Evolutionary conservation across 2,797 vertebrate species (phyloP), one percentile per base, ranked within the genome.

Genomic region (Sebastiscus albofasciatus): DNA sequence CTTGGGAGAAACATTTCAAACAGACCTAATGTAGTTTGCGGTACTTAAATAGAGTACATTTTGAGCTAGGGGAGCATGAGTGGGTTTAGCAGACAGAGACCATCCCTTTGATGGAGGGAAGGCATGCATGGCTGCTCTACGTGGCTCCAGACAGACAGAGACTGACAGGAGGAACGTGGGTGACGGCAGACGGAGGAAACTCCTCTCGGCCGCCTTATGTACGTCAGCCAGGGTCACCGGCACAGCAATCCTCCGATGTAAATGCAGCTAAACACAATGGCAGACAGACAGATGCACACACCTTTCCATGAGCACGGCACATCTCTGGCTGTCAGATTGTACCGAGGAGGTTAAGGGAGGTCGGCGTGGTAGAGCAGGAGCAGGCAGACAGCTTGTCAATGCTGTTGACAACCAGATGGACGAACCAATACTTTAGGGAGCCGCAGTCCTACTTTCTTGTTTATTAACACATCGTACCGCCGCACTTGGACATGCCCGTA

Each of bases 361-460:
- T 93, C 91, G 80, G 75, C 2, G 76, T 68, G 80, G 66, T 61
- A 31, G 84, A 81, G 88, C 74, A 34, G 52, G 79, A 85, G 86
- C 80, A 76, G 85, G 73, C 81, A 72, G 89, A 90, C 88, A 85
- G 82, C 89, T 91, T 81, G 89, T 95, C 94, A 94, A 87, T 85
- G 89, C 78, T 52, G 87, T 46, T 88, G 92, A 93, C 91, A 92
- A 86, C 61, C 88, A 87, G 89, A 93, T 79, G 79, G 86, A 92
- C 84, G 83, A 58, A 59, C 78, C 71, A 76, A 86, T 90, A 80
- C 87, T 80, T 82, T 10, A 33, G 83, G 67, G 82, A 90, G 80
- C 58, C 60, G 8, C 79, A 66, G 31, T 22, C 80, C 80, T 76
- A 80, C 86, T 86, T 72, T 79, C 54, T 54, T 71, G 66, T 87